Base-by-base conservation (phyloP, 2,888 invertebrate genomes). In the Crepidodera aurea region DNA sequence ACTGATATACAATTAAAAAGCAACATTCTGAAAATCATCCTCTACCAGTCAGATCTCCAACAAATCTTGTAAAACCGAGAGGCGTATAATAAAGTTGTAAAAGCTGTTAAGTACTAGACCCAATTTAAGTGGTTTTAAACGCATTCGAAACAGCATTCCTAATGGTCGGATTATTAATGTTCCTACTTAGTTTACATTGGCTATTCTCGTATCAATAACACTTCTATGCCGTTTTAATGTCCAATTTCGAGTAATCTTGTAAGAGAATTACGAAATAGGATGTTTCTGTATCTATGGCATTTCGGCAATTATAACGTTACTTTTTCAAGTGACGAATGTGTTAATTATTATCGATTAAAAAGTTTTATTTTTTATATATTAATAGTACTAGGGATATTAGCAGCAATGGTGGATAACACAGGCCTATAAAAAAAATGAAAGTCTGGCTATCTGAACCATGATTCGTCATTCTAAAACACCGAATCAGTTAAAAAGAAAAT, bases 161-260 rank as follows among this genome's bases (percentile, higher is more conserved):
- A 51, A 54, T 59, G 59, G 55, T 16, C n/a, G 42, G 63, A 63
- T 63, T 63, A 63, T 63, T 50, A 63, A 63, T 59, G 63, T 63
- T 51, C 32, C 62, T 54, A 58, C 58, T 58, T 58, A 62, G 58
- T 54, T 59, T 42, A 54, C 54, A 61, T 40, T 25, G 55, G 58
- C 54, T 62, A 54, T 62, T 58, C 53, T 53, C 48, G 59, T 63
- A 63, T 63, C 58, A 32, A 51, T 59, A 59, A 55, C 55, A 51
- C 51, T 55, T 59, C 50, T 55, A 40, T 50, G 55, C 18, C 46
- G 51, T 48, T 56, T 56, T 40, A 44, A 44, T 29, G 18, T 42
- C 19, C 6, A 8, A 42, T 44, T 44, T 44, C 22, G 5, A 22
- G 18, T 34, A 39, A 53, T 46, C 34, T n/a, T 37, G 15, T 37